Conservation (phyloP, 2,113 vertebrate genomes). For the Balaenoptera acutorostrata region DNA sequence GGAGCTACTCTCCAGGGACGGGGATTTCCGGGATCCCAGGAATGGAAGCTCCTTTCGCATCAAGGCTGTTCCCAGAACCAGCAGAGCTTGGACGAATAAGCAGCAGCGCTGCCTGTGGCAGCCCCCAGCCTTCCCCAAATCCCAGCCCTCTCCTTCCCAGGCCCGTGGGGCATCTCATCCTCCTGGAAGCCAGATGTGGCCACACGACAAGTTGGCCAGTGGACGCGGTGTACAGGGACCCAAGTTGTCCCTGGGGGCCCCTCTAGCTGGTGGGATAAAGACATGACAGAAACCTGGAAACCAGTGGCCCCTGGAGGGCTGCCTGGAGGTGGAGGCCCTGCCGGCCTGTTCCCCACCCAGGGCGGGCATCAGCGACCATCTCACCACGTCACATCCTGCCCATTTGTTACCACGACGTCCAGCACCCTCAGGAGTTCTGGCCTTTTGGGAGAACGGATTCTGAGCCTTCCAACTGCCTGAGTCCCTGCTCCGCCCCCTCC, state of each 20-base stretch:
- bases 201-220: neutral
- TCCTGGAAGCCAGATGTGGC: neutral
- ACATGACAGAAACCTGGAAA: neutral
- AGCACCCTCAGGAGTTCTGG: neutral
- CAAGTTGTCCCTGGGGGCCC: neutral
- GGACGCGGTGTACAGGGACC: neutral
- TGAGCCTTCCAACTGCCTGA: neutral
- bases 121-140: neutral
- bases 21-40: accelerated
- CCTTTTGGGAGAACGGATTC: neutral
- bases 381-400: neutral
- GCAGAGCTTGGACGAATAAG: neutral
- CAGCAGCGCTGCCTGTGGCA: neutral
- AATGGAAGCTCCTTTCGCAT: neutral
- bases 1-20: neutral
- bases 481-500: too few relatives aligned
- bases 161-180: too few relatives aligned
- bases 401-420: neutral
- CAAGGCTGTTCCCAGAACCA: neutral
- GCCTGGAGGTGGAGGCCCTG: neutral
- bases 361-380: neutral
- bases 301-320: neutral
- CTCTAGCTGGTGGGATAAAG: neutral
- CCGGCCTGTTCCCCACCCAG: neutral
- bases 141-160: neutral